Evolutionary conservation across 2,888 invertebrate species (phyloP).

Genomic region (Tipula vernalis): DNA sequence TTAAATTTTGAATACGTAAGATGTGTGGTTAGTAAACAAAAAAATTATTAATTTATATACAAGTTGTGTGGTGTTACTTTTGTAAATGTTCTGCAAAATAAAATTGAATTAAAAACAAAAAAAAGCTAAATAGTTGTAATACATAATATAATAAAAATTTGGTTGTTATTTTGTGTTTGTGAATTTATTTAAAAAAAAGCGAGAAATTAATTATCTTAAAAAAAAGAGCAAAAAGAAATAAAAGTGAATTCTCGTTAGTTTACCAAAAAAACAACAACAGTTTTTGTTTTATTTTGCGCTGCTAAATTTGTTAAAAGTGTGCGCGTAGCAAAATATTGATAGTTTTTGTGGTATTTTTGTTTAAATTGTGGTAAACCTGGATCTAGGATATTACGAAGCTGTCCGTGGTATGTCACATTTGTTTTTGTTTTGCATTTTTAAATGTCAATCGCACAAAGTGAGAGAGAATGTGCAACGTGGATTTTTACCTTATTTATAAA

Average conservation of each 20-base stretch:
- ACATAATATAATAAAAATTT: neutral
- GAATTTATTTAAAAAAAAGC: neutral
- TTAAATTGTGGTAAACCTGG: conserved; percentile 25
- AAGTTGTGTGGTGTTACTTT: neutral
- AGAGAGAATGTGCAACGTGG: conserved; percentile 6
- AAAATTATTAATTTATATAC: neutral
- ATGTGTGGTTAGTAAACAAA: neutral
- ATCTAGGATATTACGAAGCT: conserved; percentile 38
- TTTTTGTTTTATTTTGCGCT: neutral
- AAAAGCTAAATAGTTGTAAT: neutral
- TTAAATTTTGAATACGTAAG: neutral
- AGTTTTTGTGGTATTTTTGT: neutral
- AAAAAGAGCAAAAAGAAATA: neutral
- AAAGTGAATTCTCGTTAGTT: neutral
- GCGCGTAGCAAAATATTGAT: neutral
- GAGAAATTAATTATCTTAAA: neutral
- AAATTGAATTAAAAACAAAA: neutral
- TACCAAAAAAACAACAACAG: neutral
- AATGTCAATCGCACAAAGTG: neutral
- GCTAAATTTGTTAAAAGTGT: neutral
- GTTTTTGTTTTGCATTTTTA: neutral
- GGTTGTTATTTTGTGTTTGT: neutral
- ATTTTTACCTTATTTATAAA: neutral
- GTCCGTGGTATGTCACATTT: conserved; percentile 29
- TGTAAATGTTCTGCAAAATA: neutral